Evolutionary conservation across 2,797 vertebrate species (phyloP), one percentile per base, ranked within the genome.

Genomic region (Pseudocheirus occidentalis): DNA sequence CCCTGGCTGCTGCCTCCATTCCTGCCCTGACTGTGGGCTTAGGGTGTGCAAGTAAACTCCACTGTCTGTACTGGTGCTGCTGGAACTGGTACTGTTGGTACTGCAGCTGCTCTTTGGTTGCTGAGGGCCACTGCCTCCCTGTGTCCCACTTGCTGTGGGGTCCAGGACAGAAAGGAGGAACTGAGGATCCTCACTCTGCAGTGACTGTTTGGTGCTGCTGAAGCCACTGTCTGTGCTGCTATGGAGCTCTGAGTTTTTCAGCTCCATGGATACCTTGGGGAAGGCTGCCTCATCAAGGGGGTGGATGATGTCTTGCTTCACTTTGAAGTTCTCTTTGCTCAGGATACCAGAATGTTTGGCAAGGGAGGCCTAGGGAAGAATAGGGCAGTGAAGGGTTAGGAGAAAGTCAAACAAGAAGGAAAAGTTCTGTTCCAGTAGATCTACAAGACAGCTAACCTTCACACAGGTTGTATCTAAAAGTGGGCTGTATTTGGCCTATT

Each of bases 51-150:
- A 87, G 98, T 97, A 98, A 92, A 99, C 98, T 27, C 98, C 98
- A 0, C 98, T 99, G 97, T 99, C 98, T 0, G 97, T 98, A 97
- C 98, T 98, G 95, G 98, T 97, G 97, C 98, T 98, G 94, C 52
- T 89, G 10, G 94, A 11, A 1, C 98, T 97, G 57, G 57, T 28
- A 27, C 92, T 55, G 55, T 18, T 21, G 55, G 55, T 28, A 7
- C 92, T 27, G 24, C 21, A 12, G 7, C 97, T 97, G 94, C 50
- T 94, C 94, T 96, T 97, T 0, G 93, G 0, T 34, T 55, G 94
- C 0, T 0, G 5, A 0, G 0, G 0, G 3, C 18, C 1, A 2
- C 14, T 55, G 0, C 1, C 92, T 3, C 31, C 95, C 87, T 59
- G 11, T 1, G 12, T 54, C 21, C 24, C 52, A 18, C 0, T 0